Evolutionary conservation across 1,140 invertebrate genomes (phyloP), one percentile per base, ranked within the genome.

Genomic region (Drepana arcuata): DNA sequence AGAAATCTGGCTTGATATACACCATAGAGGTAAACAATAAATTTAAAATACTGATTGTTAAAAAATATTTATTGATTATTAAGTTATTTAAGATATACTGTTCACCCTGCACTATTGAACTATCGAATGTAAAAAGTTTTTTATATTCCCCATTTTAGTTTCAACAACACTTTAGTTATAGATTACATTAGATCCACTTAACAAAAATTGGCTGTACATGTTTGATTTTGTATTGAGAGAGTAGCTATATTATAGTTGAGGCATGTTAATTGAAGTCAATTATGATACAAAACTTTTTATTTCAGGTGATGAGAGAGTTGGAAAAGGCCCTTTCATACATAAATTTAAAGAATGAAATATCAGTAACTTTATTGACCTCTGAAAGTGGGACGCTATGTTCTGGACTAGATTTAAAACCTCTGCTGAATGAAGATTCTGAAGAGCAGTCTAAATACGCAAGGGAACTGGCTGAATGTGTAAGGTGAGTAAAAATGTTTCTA

Each of bases 241-340:
- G n/a, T n/a, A n/a, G n/a, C n/a, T n/a, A n/a, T n/a, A n/a, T n/a
- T n/a, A n/a, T n/a, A n/a, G n/a, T n/a, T n/a, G n/a, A n/a, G n/a
- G n/a, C n/a, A n/a, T n/a, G n/a, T n/a, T n/a, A n/a, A n/a, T n/a
- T n/a, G n/a, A n/a, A n/a, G n/a, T n/a, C n/a, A n/a, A n/a, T n/a
- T n/a, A n/a, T n/a, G n/a, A n/a, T n/a, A n/a, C n/a, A n/a, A 21
- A 26, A 26, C 24, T 39, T 26, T 33, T 37, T 34, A 21, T 41
- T 64, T 18, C 52, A 82, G 78, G 53, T 66, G 32, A 38, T 82
- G 23, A 72, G 69, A 23, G 75, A 80, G 34, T 40, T 82, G 23
- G 58, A 61, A 34, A 46, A 63, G 11, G 73, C 66, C 6, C 47
- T 82, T 7, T 18, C 35, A 23, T 48, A 48, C 50, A 48, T 82